Evolutionary conservation across 2,797 vertebrate species (phyloP), one percentile per base, ranked within the genome.

Genomic region (Gymnoscopelus braueri): DNA sequence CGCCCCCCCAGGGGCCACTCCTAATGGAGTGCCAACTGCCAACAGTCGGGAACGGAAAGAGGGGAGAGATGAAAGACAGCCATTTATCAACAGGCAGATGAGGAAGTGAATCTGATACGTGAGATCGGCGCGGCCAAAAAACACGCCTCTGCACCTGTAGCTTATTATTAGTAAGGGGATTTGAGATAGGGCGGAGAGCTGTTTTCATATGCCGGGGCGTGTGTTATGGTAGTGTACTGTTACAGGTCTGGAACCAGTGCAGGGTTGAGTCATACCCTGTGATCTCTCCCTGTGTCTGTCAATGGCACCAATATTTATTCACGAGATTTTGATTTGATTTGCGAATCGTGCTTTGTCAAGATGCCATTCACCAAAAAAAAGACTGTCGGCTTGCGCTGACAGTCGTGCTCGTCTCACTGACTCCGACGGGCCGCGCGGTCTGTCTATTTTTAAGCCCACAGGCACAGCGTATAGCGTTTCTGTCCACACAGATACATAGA

Each of bases 1-100:
- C 39, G 1, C 39, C 39, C 39, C 78, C 73, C 60, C 13, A 62
- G 71, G 72, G 58, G 23, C 35, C 2, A 57, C 67, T 75, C 71
- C 81, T 82, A 86, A 91, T 82, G 87, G 72, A 77, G 80, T 65
- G 80, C 72, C 76, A 80, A 79, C 77, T 85, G 83, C 76, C 87
- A 84, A 57, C 77, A 68, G 81, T 72, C 67, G 3, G 7, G 55
- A 56, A 57, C 2, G 15, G 64, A 78, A 65, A 44, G 12, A 81
- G 74, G 60, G 51, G n/a, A 64, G 76, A 71, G 84, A 86, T 86
- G 87, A 91, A 89, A 88, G 89, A 88, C 74, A 23, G 50, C 57
- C 72, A 82, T 92, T 91, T 84, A 81, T 90, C 81, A 75, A 15
- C 39, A 44, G 11, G 69, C 74, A 77, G 72, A 87, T 68, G 77